Evolutionary conservation across 1,140 invertebrate species (phyloP), one percentile per base, ranked within the genome.

Genomic region (Hestina assimilis): DNA sequence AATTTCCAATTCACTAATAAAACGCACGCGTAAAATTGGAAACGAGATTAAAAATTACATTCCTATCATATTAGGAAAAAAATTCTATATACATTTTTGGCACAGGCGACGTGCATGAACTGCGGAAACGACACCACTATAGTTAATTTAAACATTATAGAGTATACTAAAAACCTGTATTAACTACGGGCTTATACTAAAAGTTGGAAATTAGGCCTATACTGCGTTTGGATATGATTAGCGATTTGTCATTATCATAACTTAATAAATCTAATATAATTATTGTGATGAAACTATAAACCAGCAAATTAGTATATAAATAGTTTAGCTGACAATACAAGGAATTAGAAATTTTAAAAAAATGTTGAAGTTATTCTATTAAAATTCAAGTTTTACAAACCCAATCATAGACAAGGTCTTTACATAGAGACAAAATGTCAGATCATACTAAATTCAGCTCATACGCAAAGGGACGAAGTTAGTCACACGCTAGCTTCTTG

Each of bases 11-110:
- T 52, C 63, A 65, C 59, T 63, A 75, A 62, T 62, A 63, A 62
- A 31, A 62, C 20, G 48, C 57, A 59, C 21, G 26, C 21, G 31
- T 46, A 47, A 47, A 58, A 9, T 48, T 56, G 59, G 52, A 59
- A 59, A 59, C 41, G 33, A 55, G 45, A 57, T 52, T 11, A 38
- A 53, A 52, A 52, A 52, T 38, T 19, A 20, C 33, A 38, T 38
- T 59, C 28, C 35, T 48, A 51, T 43, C 50, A 48, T 15, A 53
- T 56, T 45, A 63, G 74, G 77, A 75, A 82, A 35, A 83, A 74
- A 83, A 78, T 80, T n/a, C n/a, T 84, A 79, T 83, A 85, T 78
- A 83, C 64, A 72, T 66, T 72, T 85, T 87, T 87, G 83, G 83
- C 83, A 87, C 83, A 83, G 78, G 73, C 75, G 73, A 77, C 69